phyloP scores from a whole-genome alignment of 2,113 vertebrate species.

The Motacilla tschutschensis region DNA sequence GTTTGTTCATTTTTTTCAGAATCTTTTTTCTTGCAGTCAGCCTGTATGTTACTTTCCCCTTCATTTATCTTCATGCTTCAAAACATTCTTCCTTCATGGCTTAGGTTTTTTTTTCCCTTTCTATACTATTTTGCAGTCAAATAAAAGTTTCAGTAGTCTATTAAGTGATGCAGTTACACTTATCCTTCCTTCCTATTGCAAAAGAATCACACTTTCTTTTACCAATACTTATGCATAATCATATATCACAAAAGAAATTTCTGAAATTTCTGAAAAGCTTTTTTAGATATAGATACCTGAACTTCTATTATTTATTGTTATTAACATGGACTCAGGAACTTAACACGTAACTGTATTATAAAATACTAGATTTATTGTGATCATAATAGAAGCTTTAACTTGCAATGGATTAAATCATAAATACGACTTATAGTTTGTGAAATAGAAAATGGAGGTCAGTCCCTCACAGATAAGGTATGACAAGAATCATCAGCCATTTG shows the following conservation, averaged over 20 bases:
- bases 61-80: neutral
- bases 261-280: neutral
- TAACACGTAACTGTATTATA: neutral
- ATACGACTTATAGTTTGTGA: neutral
- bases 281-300: neutral
- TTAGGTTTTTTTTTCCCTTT: neutral
- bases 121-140: neutral
- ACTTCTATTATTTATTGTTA: neutral
- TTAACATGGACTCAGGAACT: neutral
- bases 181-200: neutral
- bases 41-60: neutral
- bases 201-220: neutral
- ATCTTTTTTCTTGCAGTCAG: neutral
- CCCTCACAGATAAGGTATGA: neutral
- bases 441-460: neutral
- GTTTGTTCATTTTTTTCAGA: accelerated
- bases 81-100: neutral
- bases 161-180: neutral
- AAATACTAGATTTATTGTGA: neutral
- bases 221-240: neutral
- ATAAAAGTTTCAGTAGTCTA: neutral
- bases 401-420: neutral
- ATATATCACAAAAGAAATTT: neutral
- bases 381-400: neutral
- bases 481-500: neutral